phyloP scores from a whole-genome alignment of 1,140 invertebrate species.

The Diploscapter pachys region DNA sequence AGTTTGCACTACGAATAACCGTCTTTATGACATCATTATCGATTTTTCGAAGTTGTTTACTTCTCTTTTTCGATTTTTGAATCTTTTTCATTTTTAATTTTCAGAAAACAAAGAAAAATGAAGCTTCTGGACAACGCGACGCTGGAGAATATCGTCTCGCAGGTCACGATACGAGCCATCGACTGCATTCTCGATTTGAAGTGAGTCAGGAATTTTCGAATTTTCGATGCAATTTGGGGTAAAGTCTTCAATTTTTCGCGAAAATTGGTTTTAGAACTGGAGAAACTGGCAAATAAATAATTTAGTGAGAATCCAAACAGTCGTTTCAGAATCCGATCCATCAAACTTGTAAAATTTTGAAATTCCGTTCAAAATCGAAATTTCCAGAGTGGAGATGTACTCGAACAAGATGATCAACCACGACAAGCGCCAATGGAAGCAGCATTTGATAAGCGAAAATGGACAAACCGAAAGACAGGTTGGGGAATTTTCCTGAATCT shows the following conservation, averaged over 20 bases:
- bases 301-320: slow-evolving; percentile 14
- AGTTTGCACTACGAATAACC: too few relatives aligned
- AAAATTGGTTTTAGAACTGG: background rate
- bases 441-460: slow-evolving; percentile 5
- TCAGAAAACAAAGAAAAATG: slow-evolving; percentile 34
- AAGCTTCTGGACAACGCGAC: slow-evolving; percentile 52
- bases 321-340: background rate
- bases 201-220: slow-evolving; percentile 27
- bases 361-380: background rate
- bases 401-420: slow-evolving; percentile 57
- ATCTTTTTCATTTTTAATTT: background rate
- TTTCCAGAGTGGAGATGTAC: slow-evolving; percentile 53
- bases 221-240: background rate
- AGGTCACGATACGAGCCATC: slow-evolving; percentile 36
- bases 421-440: slow-evolving; percentile 56
- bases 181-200: slow-evolving; percentile 52
- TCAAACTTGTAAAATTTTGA: slow-evolving; percentile 1
- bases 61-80: background rate
- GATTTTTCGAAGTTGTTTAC: background rate
- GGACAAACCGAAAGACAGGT: slow-evolving; percentile 16
- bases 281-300: background rate
- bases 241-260: background rate
- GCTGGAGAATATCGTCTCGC: slow-evolving; percentile 44
- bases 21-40: too few relatives aligned
- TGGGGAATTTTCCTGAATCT: background rate